A percentile compares a stretch with the other conserved stretches of the same genome.
These are phyloP conservation scores for Bovichtus diacanthus DNA, from an alignment of 2,797 vertebrate genomes.

Conservation along the genomic window DNA sequence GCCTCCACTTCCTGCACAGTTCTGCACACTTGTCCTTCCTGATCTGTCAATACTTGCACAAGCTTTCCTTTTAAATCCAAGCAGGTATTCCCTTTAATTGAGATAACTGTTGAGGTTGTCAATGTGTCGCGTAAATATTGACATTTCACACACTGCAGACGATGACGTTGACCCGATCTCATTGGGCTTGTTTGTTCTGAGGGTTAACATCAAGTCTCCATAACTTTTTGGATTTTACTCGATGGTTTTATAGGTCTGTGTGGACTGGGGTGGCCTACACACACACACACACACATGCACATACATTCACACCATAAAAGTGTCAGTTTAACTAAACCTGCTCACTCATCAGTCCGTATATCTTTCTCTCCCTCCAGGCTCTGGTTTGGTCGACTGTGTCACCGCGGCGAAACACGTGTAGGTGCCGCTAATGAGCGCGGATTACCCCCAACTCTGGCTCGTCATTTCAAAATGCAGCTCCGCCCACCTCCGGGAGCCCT, in stretches of 20 bases:
- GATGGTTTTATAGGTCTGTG: constrained; percentile 27
- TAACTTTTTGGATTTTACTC: constrained; percentile 5
- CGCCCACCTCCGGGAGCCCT: constrained; percentile 13
- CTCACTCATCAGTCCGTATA: constrained; percentile 32
- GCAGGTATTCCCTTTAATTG: neutral
- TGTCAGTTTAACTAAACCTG: constrained; percentile 43
- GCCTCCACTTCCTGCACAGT: neutral
- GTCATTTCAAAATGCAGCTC: constrained; percentile 50
- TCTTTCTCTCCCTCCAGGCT: constrained; percentile 41
- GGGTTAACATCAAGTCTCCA: constrained; percentile 28
- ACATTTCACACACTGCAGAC: neutral
- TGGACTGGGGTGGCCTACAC: neutral
- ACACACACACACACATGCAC: neutral
- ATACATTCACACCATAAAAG: constrained; percentile 32
- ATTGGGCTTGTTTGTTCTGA: constrained; percentile 2
- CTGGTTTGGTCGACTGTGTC: constrained; percentile 37
- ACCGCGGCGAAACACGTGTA: constrained; percentile 58
- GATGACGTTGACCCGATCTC: neutral
- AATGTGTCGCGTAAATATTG: neutral
- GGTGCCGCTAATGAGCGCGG: constrained; percentile 59
- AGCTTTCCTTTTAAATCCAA: neutral
- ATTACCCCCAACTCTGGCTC: too few relatives aligned
- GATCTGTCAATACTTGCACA: neutral
- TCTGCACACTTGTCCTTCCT: neutral
- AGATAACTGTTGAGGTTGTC: neutral